A percentile compares a stretch with the other conserved stretches of the same genome.
phyloP scores from a whole-genome alignment of 2,888 invertebrate genomes.

The Chymomyza fuscimana region DNA sequence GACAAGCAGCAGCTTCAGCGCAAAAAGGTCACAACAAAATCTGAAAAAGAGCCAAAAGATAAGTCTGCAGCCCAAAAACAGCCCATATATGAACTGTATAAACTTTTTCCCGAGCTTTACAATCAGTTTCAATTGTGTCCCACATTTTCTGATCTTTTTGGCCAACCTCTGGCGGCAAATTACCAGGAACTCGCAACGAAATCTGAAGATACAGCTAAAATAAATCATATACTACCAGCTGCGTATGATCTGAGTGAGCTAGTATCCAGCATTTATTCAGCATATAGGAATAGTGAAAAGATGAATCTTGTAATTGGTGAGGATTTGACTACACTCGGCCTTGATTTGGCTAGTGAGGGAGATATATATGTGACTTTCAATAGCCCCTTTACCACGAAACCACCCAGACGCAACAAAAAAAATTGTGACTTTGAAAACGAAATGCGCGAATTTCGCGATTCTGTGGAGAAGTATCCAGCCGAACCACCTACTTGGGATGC shows the following conservation, averaged over 20 bases:
- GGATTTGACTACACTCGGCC: conserved; percentile 53
- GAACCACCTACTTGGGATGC: conserved; percentile 55
- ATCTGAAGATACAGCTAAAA: background rate
- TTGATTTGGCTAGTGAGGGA: conserved; percentile 54
- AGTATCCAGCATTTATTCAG: background rate
- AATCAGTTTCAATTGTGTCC: conserved; percentile 44
- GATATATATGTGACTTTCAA: conserved; percentile 65
- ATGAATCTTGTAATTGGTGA: conserved; percentile 44
- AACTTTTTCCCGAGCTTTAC: conserved; percentile 53
- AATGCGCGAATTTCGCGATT: conserved; percentile 60
- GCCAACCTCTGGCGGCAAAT: conserved; percentile 38
- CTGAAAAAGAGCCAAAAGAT: background rate
- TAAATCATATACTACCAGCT: conserved; percentile 21
- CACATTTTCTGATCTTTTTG: conserved; percentile 55
- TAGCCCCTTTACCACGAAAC: conserved; percentile 55
- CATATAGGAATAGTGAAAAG: background rate
- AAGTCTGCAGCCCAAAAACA: background rate
- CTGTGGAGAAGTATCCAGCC: conserved; percentile 38
- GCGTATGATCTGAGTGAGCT: conserved; percentile 35
- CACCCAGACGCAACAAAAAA: conserved; percentile 45
- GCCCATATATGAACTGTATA: conserved; percentile 31
- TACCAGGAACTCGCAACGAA: conserved; percentile 18
- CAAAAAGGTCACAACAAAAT: background rate
- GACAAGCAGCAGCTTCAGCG: no score
- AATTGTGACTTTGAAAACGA: conserved; percentile 54